Percentiles rank a stretch among this genome's conserved stretches.
These are phyloP conservation scores for Origma solitaria DNA, from an alignment of 2,113 vertebrate species.

Conservation along the genomic window DNA sequence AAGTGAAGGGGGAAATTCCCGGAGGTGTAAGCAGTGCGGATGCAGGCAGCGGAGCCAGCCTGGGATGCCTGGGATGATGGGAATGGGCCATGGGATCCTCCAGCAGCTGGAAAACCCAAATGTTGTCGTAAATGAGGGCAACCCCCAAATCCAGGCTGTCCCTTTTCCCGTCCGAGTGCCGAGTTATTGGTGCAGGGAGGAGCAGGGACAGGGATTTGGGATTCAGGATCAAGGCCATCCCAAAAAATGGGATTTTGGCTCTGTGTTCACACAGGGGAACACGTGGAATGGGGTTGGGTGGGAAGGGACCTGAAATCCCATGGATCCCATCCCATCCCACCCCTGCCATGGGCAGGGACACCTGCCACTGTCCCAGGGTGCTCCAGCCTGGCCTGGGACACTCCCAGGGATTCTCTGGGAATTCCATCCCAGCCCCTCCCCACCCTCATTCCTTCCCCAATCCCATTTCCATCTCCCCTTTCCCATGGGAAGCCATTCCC, in stretches of 20 bases:
- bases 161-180: background rate
- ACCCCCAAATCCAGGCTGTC: background rate
- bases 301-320: background rate
- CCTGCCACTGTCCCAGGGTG: too few relatives aligned
- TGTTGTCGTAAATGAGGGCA: background rate
- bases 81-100: background rate
- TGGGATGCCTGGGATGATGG: background rate
- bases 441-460: background rate
- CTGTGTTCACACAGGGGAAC: fast-evolving
- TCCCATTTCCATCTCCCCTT: fast-evolving
- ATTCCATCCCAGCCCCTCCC: too few relatives aligned
- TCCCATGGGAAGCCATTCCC: too few relatives aligned
- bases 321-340: too few relatives aligned
- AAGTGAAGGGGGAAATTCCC: background rate
- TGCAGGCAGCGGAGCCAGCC: background rate
- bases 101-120: background rate
- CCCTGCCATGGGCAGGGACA: too few relatives aligned
- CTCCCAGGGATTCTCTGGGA: too few relatives aligned
- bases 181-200: background rate
- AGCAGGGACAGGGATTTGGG: background rate
- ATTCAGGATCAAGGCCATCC: background rate
- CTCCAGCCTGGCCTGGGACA: too few relatives aligned
- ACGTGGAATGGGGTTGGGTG: background rate
- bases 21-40: background rate
- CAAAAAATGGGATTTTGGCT: background rate